phyloP scores from a whole-genome alignment of 2,797 vertebrate genomes.

The Cheirogaleus major region DNA sequence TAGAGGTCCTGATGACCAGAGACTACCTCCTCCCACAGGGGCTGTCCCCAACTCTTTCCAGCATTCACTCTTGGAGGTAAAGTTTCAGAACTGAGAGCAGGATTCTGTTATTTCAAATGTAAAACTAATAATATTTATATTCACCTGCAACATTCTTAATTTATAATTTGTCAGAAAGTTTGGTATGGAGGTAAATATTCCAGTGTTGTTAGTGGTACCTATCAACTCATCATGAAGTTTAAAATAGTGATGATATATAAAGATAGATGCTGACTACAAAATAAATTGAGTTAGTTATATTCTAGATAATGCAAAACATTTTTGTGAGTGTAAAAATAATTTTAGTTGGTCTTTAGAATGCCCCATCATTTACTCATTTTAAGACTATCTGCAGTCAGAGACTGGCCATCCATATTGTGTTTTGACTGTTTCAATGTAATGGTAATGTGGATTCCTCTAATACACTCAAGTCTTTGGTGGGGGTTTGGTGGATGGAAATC shows the following conservation, averaged over 20 bases:
- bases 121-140: neutral
- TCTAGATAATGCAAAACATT: neutral
- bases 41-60: neutral
- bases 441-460: neutral
- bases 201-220: neutral
- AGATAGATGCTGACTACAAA: neutral
- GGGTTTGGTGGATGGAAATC: neutral
- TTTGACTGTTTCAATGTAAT: neutral
- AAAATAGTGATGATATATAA: neutral
- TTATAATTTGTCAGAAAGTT: neutral
- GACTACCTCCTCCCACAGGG: neutral
- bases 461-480: neutral
- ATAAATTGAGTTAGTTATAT: neutral
- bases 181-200: neutral
- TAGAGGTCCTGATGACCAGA: neutral
- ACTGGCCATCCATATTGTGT: neutral
- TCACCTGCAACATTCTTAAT: neutral
- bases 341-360: neutral
- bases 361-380: neutral
- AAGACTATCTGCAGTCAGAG: neutral
- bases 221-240: neutral
- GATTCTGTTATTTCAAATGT: neutral
- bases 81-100: neutral
- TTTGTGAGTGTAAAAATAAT: neutral
- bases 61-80: neutral